These are phyloP conservation scores for Ptychobarbus kaznakovi DNA, from an alignment of 2,797 vertebrate genomes.

Conservation along the genomic window DNA sequence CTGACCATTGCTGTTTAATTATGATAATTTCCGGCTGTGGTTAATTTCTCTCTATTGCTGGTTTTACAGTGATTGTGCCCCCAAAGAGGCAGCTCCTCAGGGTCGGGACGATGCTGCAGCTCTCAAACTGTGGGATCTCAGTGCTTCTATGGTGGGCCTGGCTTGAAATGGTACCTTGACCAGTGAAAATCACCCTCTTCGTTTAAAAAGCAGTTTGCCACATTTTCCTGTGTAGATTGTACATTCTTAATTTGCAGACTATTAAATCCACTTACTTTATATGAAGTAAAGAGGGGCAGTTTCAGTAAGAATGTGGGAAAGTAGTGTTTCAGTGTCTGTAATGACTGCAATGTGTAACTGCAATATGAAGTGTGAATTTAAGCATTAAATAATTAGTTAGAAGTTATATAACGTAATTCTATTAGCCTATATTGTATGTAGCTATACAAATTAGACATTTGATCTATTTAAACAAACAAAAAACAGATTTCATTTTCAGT, in stretches of 20 bases:
- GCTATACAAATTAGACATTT: constrained; percentile 8
- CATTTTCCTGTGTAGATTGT: neutral
- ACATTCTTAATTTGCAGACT: neutral
- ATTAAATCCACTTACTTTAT: neutral
- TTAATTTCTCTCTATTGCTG: constrained; percentile 4
- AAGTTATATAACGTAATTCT: neutral
- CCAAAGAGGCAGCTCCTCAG: constrained; percentile 69
- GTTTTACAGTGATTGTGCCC: constrained; percentile 73
- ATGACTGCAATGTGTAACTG: neutral
- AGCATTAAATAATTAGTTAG: neutral
- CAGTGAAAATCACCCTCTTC: neutral
- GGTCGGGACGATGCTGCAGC: constrained; percentile 72
- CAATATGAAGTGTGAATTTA: neutral
- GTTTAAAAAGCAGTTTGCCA: neutral
- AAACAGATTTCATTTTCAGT: neutral
- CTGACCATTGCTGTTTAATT: neutral
- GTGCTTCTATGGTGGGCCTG: constrained; percentile 76
- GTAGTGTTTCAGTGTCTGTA: neutral
- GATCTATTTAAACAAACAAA: neutral
- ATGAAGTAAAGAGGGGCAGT: neutral
- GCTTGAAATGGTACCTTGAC: constrained; percentile 55
- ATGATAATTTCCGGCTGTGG: neutral
- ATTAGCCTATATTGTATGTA: neutral
- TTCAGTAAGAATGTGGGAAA: neutral
- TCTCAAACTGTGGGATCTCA: constrained; percentile 78